Evolutionary conservation across 2,797 vertebrate genomes (phyloP).

Genomic region (Nothura maculosa): DNA sequence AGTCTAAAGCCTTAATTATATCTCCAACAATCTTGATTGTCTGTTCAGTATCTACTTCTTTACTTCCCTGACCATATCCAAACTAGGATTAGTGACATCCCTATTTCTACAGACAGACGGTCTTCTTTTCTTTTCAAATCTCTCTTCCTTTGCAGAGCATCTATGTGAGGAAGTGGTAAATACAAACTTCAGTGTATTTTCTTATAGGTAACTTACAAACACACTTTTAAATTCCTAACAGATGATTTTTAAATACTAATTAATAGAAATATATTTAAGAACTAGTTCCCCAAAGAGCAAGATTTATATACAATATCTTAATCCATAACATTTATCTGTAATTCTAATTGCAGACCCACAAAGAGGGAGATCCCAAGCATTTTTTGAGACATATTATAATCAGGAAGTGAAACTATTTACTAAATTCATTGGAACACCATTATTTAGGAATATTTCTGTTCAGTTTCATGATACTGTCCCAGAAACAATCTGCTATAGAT

Average conservation of each 20-base stretch:
- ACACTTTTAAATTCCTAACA: not conserved
- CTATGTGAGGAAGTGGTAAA: not conserved
- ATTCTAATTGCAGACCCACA: not conserved
- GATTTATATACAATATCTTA: not conserved
- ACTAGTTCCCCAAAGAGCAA: not conserved
- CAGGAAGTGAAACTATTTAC: rapidly evolving
- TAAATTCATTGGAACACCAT: not conserved
- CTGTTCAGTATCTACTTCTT: not conserved
- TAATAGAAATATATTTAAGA: not conserved
- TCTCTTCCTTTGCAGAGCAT: not conserved
- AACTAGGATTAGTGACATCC: not conserved
- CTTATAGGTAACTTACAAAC: not conserved
- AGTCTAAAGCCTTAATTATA: not conserved
- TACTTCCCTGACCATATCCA: not conserved
- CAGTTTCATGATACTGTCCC: not conserved
- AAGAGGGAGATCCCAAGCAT: rapidly evolving
- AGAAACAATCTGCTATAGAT: not conserved
- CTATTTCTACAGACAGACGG: not conserved
- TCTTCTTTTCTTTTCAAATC: not conserved
- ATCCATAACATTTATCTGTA: not conserved
- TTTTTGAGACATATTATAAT: not conserved
- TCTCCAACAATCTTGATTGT: not conserved
- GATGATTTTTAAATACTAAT: not conserved
- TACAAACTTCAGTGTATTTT: not conserved
- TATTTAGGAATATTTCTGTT: not conserved